These are phyloP conservation scores for Pentalonia nigronervosa DNA, from an alignment of 1,140 invertebrate species.

Conservation along the genomic window DNA sequence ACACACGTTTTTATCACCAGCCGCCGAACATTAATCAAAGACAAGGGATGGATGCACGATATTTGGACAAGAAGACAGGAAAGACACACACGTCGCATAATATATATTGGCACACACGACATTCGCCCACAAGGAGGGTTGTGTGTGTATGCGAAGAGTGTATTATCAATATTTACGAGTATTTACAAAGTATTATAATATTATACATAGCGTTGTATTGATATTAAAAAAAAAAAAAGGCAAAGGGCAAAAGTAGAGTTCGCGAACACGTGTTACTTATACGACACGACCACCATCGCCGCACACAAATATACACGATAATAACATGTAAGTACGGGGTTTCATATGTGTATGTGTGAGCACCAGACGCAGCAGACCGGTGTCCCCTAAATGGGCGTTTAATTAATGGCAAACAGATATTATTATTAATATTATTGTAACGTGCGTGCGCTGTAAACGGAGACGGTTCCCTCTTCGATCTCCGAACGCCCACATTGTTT, in stretches of 20 bases:
- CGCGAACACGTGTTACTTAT: slow-evolving; percentile 27
- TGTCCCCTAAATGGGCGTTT: not conserved
- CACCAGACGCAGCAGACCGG: not conserved
- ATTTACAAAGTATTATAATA: slow-evolving; percentile 23
- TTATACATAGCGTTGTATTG: not conserved
- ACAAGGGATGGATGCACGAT: not conserved
- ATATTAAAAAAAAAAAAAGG: not conserved
- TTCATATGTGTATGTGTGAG: not conserved
- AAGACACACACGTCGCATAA: slow-evolving; percentile 4
- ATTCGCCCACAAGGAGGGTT: too few relatives aligned
- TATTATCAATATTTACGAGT: slow-evolving; percentile 38
- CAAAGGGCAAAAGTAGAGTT: not conserved
- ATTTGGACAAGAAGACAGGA: slow-evolving; percentile 23
- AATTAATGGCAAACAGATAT: slow-evolving; percentile 33
- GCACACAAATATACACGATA: not conserved
- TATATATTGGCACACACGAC: slow-evolving; percentile 1
- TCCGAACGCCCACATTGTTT: not conserved
- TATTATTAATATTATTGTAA: not conserved
- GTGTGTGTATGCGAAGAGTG: not conserved
- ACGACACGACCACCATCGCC: not conserved
- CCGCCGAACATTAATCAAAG: slow-evolving; percentile 29
- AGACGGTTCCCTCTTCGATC: not conserved
- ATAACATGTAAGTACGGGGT: not conserved
- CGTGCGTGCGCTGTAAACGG: not conserved
- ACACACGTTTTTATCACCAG: not conserved